Percentiles rank a stretch among this genome's conserved stretches.
Conservation (phyloP, 2,888 invertebrate species). For the Achlya flavicornis region DNA sequence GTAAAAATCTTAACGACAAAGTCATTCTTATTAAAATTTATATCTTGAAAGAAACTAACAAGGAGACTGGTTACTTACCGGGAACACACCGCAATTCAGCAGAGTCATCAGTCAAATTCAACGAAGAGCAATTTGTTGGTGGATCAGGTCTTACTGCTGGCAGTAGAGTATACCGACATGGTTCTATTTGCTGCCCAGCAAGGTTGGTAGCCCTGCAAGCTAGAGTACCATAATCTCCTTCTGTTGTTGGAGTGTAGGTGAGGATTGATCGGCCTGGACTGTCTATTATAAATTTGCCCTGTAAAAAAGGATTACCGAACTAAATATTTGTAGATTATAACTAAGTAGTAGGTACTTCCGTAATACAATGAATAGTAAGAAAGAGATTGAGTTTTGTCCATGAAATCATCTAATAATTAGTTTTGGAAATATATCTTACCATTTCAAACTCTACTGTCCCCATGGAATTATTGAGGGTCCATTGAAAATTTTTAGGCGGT, state of each 20-base stretch:
- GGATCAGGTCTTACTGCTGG: conserved; percentile 91
- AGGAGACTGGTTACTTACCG: conserved; percentile 71
- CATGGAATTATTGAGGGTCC: conserved; percentile 95
- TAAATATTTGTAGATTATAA: too few relatives aligned
- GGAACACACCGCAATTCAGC: conserved; percentile 88
- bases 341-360: too few relatives aligned
- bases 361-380: too few relatives aligned
- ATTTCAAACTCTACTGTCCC: conserved; percentile 88
- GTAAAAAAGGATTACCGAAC: conserved; percentile 16
- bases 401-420: too few relatives aligned
- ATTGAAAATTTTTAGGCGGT: conserved; percentile 91
- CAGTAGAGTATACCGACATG: conserved; percentile 90
- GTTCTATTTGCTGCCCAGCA: conserved; percentile 88
- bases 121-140: conserved; percentile 89
- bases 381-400: too few relatives aligned
- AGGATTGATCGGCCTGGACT: conserved; percentile 85
- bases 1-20: too few relatives aligned
- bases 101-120: conserved; percentile 91
- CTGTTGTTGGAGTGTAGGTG: conserved; percentile 89
- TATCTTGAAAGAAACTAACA: too few relatives aligned
- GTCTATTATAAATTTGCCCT: conserved; percentile 83
- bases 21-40: too few relatives aligned
- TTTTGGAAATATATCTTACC: conserved; percentile 43
- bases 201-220: conserved; percentile 89
- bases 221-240: conserved; percentile 90